Evolutionary conservation across 2,113 vertebrate genomes (phyloP).

Genomic region (Leptosomus discolor): DNA sequence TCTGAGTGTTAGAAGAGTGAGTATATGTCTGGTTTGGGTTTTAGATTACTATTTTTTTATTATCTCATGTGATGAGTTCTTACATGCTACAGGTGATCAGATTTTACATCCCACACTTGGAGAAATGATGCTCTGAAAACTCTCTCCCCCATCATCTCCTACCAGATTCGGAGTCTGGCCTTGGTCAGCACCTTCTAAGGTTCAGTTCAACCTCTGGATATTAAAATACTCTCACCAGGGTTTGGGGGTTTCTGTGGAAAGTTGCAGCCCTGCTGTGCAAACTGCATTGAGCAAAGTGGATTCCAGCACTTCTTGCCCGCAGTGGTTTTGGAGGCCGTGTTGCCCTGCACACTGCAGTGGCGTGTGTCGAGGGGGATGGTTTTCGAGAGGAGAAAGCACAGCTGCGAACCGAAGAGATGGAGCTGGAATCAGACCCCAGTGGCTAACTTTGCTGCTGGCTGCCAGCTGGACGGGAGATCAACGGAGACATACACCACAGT

Average conservation of each 20-base stretch:
- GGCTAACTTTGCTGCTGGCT: not conserved
- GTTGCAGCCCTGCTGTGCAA: not conserved
- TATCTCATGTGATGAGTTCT: not conserved
- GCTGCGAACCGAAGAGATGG: fast-evolving
- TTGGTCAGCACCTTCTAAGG: not conserved
- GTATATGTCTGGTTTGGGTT: not conserved
- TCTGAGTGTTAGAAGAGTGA: not conserved
- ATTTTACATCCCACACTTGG: not conserved
- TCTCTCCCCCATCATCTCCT: not conserved
- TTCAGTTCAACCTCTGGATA: not conserved
- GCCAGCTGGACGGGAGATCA: not conserved
- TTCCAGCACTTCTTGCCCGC: not conserved
- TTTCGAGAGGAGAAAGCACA: not conserved
- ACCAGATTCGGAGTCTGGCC: not conserved
- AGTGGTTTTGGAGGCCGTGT: not conserved
- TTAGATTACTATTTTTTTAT: not conserved
- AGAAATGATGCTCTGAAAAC: not conserved
- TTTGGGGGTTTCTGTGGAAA: not conserved
- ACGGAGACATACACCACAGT: not conserved
- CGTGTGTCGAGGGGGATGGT: fast-evolving
- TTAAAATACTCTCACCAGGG: not conserved
- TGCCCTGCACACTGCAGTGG: not conserved
- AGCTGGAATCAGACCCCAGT: not conserved
- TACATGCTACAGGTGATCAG: not conserved
- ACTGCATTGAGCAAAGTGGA: not conserved